Percentiles rank a stretch among this genome's conserved stretches.
Evolutionary conservation across 2,113 vertebrate genomes (phyloP).

Genomic region (Cygnus buccinator): DNA sequence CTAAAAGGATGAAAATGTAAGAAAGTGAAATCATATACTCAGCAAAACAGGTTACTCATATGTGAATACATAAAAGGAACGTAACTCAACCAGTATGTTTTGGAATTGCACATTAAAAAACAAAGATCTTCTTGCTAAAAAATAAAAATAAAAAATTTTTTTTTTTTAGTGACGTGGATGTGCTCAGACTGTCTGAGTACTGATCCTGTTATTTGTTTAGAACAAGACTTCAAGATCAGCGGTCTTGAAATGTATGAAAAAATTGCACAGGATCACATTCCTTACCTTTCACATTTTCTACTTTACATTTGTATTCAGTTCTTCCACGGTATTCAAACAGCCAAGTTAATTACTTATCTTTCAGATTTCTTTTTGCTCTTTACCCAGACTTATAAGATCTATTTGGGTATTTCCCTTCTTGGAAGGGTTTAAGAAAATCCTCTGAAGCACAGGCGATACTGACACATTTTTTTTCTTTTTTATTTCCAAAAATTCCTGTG

Average conservation of each 20-base stretch:
- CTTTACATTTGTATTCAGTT: neutral
- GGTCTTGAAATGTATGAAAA: neutral
- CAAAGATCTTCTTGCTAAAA: neutral
- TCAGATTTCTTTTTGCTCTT: neutral
- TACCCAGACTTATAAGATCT: neutral
- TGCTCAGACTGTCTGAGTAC: neutral
- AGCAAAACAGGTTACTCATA: neutral
- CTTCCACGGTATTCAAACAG: neutral
- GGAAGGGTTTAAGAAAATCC: neutral
- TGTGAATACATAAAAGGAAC: neutral
- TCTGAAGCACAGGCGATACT: neutral
- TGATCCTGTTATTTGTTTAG: neutral
- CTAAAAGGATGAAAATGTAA: neutral
- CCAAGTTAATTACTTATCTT: accelerated
- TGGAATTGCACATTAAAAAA: neutral
- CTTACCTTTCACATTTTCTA: neutral
- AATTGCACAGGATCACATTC: neutral
- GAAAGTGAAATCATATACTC: neutral
- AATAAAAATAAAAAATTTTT: neutral
- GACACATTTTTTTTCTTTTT: neutral
- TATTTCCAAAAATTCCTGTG: neutral
- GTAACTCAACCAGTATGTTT: neutral
- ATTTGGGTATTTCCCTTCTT: neutral
- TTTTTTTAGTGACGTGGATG: neutral
- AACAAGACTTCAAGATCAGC: neutral